phyloP scores from a whole-genome alignment of 2,797 vertebrate genomes.

The Cossypha dichroa region DNA sequence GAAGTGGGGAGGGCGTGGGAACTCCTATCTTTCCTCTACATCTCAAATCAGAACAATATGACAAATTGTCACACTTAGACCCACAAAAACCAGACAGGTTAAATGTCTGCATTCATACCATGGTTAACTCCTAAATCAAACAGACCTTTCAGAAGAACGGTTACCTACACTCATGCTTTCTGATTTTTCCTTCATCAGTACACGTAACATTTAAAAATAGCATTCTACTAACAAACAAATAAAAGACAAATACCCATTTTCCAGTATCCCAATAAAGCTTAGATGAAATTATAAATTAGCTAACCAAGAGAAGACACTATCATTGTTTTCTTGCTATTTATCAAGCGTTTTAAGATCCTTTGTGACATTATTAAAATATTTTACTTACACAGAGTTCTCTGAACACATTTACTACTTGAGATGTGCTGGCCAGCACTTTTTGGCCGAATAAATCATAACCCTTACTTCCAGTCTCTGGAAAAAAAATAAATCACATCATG shows the following conservation, averaged over 20 bases:
- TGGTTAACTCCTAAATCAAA: background rate
- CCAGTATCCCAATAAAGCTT: background rate
- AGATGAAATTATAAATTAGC: background rate
- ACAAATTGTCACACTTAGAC: background rate
- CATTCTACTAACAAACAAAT: background rate
- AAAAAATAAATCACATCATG: background rate
- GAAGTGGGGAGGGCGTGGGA: background rate
- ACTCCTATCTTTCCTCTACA: background rate
- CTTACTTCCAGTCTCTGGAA: background rate
- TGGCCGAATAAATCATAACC: background rate
- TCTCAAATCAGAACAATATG: background rate
- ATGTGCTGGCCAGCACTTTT: background rate
- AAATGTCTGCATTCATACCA: background rate
- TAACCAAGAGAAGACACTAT: background rate
- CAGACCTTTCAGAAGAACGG: background rate
- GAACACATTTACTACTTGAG: background rate
- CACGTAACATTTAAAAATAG: background rate
- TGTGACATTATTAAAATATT: background rate
- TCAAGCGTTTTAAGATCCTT: constrained; percentile 1
- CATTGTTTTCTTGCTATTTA: background rate
- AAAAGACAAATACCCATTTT: background rate
- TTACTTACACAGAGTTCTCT: background rate
- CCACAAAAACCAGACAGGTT: background rate
- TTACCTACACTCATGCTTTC: background rate
- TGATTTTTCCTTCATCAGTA: background rate